Evolutionary conservation across 2,113 vertebrate species (phyloP).

Genomic region (Brienomyrus longianalis): DNA sequence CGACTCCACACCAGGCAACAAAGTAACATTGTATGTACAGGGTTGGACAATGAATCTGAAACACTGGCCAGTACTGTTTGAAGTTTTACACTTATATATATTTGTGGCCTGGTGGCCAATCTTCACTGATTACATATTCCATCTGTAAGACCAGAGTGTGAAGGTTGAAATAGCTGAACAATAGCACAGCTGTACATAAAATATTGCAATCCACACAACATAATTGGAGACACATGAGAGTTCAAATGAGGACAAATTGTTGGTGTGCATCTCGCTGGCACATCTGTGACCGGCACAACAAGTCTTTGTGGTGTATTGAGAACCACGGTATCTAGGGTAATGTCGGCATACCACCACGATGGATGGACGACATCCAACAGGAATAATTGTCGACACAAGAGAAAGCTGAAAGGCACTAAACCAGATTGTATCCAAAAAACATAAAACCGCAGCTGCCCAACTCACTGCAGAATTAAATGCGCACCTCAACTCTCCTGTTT

Average conservation of each 20-base stretch:
- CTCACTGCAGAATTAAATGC: background rate
- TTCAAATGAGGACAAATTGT: background rate
- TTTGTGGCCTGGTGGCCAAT: background rate
- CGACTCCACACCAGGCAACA: background rate
- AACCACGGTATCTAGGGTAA: background rate
- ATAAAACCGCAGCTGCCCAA: background rate
- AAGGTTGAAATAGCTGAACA: background rate
- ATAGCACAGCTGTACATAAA: background rate
- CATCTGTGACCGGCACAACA: background rate
- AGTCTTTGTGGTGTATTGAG: background rate
- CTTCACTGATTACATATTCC: background rate
- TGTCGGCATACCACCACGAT: background rate
- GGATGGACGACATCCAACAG: background rate
- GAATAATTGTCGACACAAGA: background rate
- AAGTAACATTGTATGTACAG: background rate
- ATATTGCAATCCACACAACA: background rate
- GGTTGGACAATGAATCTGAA: background rate
- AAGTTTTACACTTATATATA: background rate
- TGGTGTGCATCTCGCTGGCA: background rate
- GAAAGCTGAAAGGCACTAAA: background rate
- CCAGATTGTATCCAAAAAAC: background rate
- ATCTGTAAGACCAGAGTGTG: background rate
- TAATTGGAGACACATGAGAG: background rate
- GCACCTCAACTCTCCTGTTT: background rate
- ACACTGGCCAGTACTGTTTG: background rate